Conservation (phyloP, 1,140 invertebrate genomes). For the Philotrypesis tridentata region DNA sequence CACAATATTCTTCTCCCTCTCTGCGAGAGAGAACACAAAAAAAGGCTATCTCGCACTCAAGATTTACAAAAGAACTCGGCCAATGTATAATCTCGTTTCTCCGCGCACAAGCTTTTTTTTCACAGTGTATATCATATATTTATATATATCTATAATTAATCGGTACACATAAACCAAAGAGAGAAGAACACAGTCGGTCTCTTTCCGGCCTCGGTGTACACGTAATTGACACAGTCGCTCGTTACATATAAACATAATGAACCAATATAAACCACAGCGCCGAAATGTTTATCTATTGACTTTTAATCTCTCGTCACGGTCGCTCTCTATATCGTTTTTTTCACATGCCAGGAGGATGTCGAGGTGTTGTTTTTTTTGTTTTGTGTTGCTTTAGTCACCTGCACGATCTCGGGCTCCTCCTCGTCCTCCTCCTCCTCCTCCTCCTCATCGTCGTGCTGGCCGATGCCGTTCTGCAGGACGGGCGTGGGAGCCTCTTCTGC, state of each 20-base stretch:
- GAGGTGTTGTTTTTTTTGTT: constrained; percentile 32
- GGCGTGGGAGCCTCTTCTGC: constrained; percentile 34
- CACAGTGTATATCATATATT: not conserved
- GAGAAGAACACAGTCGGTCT: not conserved
- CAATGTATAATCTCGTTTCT: not conserved
- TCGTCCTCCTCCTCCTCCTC: constrained; percentile 53
- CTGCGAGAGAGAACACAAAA: not conserved
- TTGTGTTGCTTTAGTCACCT: constrained; percentile 71
- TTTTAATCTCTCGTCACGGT: not conserved
- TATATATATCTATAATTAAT: too few species aligned
- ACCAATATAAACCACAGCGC: not conserved
- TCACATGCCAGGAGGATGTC: constrained; percentile 64
- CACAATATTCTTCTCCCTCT: not conserved
- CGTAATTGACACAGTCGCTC: not conserved
- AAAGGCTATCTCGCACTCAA: not conserved
- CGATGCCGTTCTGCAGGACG: constrained; percentile 15
- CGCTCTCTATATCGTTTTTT: not conserved
- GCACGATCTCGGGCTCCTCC: constrained; percentile 61
- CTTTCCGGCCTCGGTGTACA: not conserved
- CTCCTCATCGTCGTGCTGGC: constrained; percentile 33
- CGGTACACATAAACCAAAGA: not conserved
- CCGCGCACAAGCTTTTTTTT: not conserved
- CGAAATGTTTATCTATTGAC: not conserved
- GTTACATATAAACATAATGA: not conserved
- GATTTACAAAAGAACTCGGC: not conserved